Percentiles rank a stretch among this genome's conserved stretches.
Evolutionary conservation across 2,797 vertebrate genomes (phyloP).

Genomic region (Okamejei kenojei): DNA sequence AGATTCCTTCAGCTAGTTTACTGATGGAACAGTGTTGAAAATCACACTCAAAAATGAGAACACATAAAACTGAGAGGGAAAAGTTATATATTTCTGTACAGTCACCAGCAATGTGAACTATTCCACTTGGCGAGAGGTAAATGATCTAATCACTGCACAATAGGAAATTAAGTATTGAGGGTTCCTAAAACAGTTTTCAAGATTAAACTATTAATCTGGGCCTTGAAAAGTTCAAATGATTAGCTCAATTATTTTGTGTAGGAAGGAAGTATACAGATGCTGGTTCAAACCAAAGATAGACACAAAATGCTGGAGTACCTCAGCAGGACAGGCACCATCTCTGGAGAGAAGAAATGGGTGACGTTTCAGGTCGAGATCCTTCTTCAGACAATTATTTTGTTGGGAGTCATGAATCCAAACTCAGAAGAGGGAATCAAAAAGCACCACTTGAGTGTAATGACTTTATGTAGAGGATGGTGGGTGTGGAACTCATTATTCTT

Average conservation of each 20-base stretch:
- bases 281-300: too few species aligned
- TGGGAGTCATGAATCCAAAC: neutral
- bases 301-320: too few species aligned
- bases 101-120: neutral
- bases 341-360: too few species aligned
- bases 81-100: neutral
- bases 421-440: constrained; percentile 1
- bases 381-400: neutral
- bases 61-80: neutral
- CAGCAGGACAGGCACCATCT: too few species aligned
- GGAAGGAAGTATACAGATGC: too few species aligned
- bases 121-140: neutral
- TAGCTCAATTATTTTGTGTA: neutral
- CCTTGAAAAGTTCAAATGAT: neutral
- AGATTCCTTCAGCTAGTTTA: neutral
- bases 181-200: neutral
- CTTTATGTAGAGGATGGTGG: neutral
- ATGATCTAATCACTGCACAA: neutral
- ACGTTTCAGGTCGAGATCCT: too few species aligned
- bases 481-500: neutral
- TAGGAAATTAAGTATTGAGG: neutral
- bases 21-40: neutral
- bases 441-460: neutral
- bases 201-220: neutral
- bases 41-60: neutral